These are phyloP conservation scores for Caenorhabditis afra DNA, from an alignment of 2,888 invertebrate genomes.

Conservation along the genomic window DNA sequence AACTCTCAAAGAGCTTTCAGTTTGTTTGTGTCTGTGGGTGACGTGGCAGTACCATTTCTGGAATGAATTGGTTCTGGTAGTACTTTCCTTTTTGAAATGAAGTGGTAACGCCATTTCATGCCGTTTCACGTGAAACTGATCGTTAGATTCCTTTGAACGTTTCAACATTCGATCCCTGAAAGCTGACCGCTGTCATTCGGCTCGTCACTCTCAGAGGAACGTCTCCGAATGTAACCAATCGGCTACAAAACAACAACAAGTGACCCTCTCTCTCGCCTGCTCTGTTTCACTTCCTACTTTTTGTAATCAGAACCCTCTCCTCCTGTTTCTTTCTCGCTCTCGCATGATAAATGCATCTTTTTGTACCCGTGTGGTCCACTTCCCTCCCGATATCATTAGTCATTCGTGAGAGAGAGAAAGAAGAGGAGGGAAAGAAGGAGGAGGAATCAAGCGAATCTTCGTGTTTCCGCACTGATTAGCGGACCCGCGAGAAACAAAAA, in stretches of 20 bases:
- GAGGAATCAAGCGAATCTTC: background rate
- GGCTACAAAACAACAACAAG: slow-evolving; percentile 31
- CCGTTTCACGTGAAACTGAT: too few species aligned
- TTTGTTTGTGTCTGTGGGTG: background rate
- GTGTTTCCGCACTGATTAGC: background rate
- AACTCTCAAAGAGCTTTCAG: background rate
- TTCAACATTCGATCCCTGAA: too few species aligned
- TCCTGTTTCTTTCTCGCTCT: background rate
- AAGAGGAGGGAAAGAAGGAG: background rate
- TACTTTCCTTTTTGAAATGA: too few species aligned
- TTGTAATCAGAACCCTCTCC: slow-evolving; percentile 21
- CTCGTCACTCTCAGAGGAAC: background rate
- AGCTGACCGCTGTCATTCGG: too few species aligned
- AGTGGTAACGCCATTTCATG: too few species aligned
- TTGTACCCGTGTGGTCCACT: slow-evolving; percentile 5
- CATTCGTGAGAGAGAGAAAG: slow-evolving; percentile 5
- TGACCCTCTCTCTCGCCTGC: slow-evolving; percentile 8
- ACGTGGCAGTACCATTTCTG: too few species aligned
- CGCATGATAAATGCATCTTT: slow-evolving; percentile 48
- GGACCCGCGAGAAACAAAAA: too few species aligned
- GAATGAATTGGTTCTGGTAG: too few species aligned
- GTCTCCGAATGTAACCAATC: background rate
- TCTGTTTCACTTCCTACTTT: slow-evolving; percentile 1
- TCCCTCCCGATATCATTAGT: slow-evolving; percentile 37
- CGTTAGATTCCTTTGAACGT: too few species aligned